These are phyloP conservation scores for Nomada ferruginata DNA, from an alignment of 2,888 invertebrate species.

Conservation along the genomic window DNA sequence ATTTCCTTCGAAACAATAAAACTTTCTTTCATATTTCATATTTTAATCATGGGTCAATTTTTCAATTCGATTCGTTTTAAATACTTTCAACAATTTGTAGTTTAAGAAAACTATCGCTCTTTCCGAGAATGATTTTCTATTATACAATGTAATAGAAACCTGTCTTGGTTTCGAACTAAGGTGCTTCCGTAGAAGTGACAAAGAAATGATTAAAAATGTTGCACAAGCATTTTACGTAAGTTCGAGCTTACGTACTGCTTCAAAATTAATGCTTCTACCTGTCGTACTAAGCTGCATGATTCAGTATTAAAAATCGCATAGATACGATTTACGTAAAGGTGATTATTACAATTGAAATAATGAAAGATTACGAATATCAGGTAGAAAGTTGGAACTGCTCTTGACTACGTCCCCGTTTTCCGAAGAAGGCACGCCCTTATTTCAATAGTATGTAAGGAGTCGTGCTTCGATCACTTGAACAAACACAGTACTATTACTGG, in stretches of 20 bases:
- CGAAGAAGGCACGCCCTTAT: conserved; percentile 74
- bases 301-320: not conserved
- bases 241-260: conserved; percentile 15
- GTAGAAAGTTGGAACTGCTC: conserved; percentile 25
- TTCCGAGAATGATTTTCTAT: too few species aligned
- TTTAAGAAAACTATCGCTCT: too few species aligned
- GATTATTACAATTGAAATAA: not conserved
- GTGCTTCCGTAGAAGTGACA: conserved; percentile 34
- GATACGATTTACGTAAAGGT: conserved; percentile 7
- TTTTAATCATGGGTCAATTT: too few species aligned
- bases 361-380: not conserved
- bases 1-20: too few species aligned
- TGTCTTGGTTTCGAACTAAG: not conserved
- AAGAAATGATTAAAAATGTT: conserved; percentile 48
- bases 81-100: too few species aligned
- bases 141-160: not conserved
- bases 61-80: too few species aligned
- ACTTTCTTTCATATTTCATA: too few species aligned
- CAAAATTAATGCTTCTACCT: not conserved
- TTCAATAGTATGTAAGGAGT: conserved; percentile 66
- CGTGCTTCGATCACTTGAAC: conserved; percentile 64
- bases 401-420: conserved; percentile 29
- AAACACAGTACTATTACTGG: conserved; percentile 65
- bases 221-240: conserved; percentile 57
- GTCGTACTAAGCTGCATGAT: not conserved